Evolutionary conservation across 2,888 invertebrate genomes (phyloP), one percentile per base, ranked within the genome.

Genomic region (Zaprionus bogoriensis): DNA sequence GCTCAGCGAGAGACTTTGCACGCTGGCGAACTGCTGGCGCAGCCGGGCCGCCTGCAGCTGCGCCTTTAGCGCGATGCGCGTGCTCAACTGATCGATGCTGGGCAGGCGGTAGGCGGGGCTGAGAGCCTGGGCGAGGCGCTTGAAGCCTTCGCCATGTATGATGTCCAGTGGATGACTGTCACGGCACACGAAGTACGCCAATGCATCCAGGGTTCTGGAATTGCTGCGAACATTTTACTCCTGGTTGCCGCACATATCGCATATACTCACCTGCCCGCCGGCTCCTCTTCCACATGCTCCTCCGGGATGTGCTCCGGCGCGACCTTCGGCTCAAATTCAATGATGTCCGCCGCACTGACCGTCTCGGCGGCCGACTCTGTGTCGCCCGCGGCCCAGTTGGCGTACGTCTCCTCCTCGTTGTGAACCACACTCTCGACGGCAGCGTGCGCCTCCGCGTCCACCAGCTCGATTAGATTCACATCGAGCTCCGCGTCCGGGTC

Each of bases 271-370:
- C 47, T 39, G 2, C 12, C 12, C 0, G 22, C 46, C 12, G 28
- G 5, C 5, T 57, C 53, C 17, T 22, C 4, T 2, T 60, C 67
- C 28, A 48, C 4, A 27, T 48, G 46, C 0, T 59, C 66, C 10
- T 51, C 23, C 14, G 54, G 57, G 12, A 62, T 25, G 9, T 67
- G 63, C 10, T 67, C 63, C 3, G 50, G 47, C 1, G 27, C 67
- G 2, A 52, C 62, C 19, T 77, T 76, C 4, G 76, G 76, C 42
- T 76, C 77, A 46, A 77, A 76, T 38, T 76, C 76, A n/a, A 76
- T 76, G 9, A 76, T 76, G 17, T 76, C 71, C 3, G 41, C 72
- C 2, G 58, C 71, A 39, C 57, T 68, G 4, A 65, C 75, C n/a
- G 67, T 70, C 5, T 64, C 74, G 7, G 57, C 41, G 1, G 42